Evolutionary conservation across 2,797 vertebrate genomes (phyloP).

Genomic region (Cichlasoma orientale): DNA sequence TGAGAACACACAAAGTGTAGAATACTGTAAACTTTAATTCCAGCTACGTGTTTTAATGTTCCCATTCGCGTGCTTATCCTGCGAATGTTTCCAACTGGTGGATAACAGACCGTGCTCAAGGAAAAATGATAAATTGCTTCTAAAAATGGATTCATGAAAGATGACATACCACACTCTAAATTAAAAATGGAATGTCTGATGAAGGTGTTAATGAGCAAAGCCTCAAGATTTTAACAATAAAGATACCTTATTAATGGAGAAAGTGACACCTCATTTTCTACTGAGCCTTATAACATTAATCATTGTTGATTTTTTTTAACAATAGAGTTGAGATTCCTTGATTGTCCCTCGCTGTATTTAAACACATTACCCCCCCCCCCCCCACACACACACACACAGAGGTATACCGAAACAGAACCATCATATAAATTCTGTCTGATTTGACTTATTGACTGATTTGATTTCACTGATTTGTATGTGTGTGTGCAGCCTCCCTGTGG

Average conservation of each 20-base stretch:
- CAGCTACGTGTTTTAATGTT: not conserved
- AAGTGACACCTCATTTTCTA: conserved; percentile 10
- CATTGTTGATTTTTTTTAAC: not conserved
- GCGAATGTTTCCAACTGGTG: not conserved
- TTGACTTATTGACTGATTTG: not conserved
- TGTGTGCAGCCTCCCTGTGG: conserved; percentile 23
- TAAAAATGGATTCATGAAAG: conserved; percentile 25
- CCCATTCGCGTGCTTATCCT: not conserved
- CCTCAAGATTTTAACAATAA: conserved; percentile 29
- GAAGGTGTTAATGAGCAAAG: conserved; percentile 39
- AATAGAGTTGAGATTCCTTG: not conserved
- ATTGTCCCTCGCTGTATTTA: not conserved
- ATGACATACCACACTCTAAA: conserved; percentile 20
- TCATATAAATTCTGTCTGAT: conserved; percentile 13
- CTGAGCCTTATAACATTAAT: conserved; percentile 1
- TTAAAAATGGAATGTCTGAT: conserved; percentile 38
- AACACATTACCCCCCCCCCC: not conserved
- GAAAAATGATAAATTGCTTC: conserved; percentile 12
- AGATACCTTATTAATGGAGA: conserved; percentile 41
- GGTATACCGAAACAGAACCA: not conserved
- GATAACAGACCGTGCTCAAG: not conserved
- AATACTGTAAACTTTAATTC: not conserved
- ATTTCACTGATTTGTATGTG: not conserved
- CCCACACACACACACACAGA: not conserved
- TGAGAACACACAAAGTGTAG: not conserved